Percentiles rank a stretch among this genome's conserved stretches.
phyloP scores from a whole-genome alignment of 1,140 invertebrate genomes.

The Zaprionus taronus region DNA sequence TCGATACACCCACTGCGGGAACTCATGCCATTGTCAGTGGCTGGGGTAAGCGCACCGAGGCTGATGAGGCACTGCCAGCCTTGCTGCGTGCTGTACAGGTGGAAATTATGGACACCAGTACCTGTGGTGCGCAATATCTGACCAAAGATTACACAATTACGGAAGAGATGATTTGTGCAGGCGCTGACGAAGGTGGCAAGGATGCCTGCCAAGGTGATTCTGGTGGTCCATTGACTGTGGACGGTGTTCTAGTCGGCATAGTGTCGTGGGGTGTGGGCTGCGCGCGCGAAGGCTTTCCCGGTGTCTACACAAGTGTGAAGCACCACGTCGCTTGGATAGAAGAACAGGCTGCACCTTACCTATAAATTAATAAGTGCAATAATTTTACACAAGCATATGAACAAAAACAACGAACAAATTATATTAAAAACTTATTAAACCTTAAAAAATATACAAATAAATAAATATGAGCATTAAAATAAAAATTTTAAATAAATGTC shows the following conservation, averaged over 20 bases:
- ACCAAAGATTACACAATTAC: slow-evolving; percentile 85
- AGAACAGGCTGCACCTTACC: slow-evolving; percentile 59
- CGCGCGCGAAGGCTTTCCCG: slow-evolving; percentile 64
- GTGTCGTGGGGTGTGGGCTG: slow-evolving; percentile 73
- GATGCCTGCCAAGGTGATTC: slow-evolving; percentile 69
- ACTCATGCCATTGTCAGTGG: slow-evolving; percentile 83
- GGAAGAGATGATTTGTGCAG: slow-evolving; percentile 90
- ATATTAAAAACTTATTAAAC: slow-evolving; percentile 4
- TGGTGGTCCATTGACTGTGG: slow-evolving; percentile 61
- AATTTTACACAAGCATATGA: slow-evolving; percentile 24
- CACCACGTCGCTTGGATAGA: slow-evolving; percentile 70
- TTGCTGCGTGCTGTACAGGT: slow-evolving; percentile 75
- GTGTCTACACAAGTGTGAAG: slow-evolving; percentile 63
- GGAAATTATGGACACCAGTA: slow-evolving; percentile 78
- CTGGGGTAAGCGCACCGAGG: slow-evolving; percentile 84
- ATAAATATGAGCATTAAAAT: background rate
- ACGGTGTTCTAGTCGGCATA: slow-evolving; percentile 61
- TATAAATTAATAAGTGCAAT: slow-evolving; percentile 22
- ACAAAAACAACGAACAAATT: slow-evolving; percentile 59
- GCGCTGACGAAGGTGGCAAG: slow-evolving; percentile 75
- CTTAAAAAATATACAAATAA: slow-evolving; percentile 3
- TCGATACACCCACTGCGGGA: slow-evolving; percentile 35
- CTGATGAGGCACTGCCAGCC: slow-evolving; percentile 54
- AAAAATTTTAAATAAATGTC: slow-evolving; percentile 3
- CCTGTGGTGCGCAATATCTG: slow-evolving; percentile 61